These are phyloP conservation scores for Channa striata DNA, from an alignment of 2,797 vertebrate species.

Conservation along the genomic window DNA sequence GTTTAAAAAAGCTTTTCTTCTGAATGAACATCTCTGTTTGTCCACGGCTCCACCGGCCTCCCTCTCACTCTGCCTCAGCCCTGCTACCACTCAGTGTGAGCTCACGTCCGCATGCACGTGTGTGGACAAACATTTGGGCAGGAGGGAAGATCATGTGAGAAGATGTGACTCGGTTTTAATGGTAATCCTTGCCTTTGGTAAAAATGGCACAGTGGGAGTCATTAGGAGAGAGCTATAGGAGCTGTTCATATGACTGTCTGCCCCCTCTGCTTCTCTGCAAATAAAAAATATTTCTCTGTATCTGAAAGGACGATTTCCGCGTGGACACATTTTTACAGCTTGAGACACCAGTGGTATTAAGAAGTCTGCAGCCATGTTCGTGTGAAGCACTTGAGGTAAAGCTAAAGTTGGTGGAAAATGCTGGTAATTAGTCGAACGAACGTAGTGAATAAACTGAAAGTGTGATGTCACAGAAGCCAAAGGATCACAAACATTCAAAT, in stretches of 20 bases:
- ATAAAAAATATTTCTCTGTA: neutral
- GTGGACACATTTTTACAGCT: conserved; percentile 11
- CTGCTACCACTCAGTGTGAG: conserved; percentile 7
- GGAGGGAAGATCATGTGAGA: conserved; percentile 80
- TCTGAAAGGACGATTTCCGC: conserved; percentile 13
- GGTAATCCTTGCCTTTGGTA: conserved; percentile 81
- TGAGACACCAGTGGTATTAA: neutral
- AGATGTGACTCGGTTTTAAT: conserved; percentile 82
- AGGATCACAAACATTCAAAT: neutral
- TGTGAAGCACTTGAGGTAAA: too few relatives aligned
- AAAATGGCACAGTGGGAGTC: conserved; percentile 76
- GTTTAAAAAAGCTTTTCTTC: too few relatives aligned
- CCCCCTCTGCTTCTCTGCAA: conserved; percentile 6
- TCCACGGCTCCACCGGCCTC: conserved; percentile 46
- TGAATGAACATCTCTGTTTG: conserved; percentile 23
- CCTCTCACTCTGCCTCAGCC: conserved; percentile 20
- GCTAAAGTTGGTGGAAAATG: too few relatives aligned
- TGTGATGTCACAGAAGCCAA: neutral
- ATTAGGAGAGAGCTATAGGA: conserved; percentile 59
- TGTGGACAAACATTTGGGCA: conserved; percentile 67
- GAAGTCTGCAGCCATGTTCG: neutral
- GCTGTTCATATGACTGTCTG: conserved; percentile 69
- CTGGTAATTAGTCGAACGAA: neutral
- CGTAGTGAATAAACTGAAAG: neutral
- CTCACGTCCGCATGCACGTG: conserved; percentile 40